Evolutionary conservation across 2,888 invertebrate species (phyloP).

Genomic region (Perithous albicinctus): DNA sequence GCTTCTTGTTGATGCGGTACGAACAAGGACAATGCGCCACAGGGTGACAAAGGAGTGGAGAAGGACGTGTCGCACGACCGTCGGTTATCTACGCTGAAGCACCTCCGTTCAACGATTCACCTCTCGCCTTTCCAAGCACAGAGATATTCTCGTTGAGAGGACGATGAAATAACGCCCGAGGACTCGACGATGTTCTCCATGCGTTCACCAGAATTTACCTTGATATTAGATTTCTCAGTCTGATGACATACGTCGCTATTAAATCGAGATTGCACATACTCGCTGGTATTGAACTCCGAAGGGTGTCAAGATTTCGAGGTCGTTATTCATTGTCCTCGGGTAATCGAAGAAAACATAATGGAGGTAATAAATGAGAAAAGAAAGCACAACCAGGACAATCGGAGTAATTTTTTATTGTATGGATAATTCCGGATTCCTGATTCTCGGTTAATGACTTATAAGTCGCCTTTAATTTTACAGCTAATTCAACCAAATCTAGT

Average conservation of each 20-base stretch:
- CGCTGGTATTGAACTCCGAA: background rate
- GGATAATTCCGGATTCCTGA: too few species aligned
- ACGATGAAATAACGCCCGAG: conserved; percentile 16
- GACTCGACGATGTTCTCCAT: background rate
- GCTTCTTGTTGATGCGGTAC: conserved; percentile 28
- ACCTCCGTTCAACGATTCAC: conserved; percentile 45
- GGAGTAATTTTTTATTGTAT: background rate
- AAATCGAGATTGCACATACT: background rate
- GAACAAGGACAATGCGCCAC: conserved; percentile 52
- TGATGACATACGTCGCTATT: background rate
- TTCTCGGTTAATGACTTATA: background rate
- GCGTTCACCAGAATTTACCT: background rate
- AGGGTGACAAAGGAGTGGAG: conserved; percentile 68
- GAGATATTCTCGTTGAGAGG: conserved; percentile 2
- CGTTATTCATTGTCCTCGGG: background rate
- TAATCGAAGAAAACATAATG: too few species aligned
- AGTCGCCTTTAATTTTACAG: background rate
- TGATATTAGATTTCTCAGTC: conserved; percentile 5
- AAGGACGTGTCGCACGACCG: conserved; percentile 65
- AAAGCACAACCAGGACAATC: too few species aligned
- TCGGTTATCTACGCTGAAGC: conserved; percentile 51
- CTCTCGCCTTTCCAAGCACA: conserved; percentile 28
- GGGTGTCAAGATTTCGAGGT: conserved; percentile 2
- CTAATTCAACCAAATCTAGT: background rate
- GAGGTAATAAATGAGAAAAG: background rate